These are phyloP conservation scores for Macroramphosus scolopax DNA, from an alignment of 2,797 vertebrate species.

Conservation along the genomic window DNA sequence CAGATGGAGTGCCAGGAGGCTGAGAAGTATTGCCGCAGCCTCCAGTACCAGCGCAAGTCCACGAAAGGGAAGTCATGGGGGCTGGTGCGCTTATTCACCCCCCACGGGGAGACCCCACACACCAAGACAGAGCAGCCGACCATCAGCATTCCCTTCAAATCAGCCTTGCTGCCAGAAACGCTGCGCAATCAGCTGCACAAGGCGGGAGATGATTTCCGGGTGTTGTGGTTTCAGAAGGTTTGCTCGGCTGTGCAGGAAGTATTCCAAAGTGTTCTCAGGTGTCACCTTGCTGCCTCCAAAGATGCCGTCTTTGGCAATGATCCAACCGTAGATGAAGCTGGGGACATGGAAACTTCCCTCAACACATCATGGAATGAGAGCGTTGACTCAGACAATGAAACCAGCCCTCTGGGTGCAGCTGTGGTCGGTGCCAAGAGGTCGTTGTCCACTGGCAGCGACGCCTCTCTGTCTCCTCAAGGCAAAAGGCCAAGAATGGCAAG, in stretches of 20 bases:
- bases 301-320: conserved; percentile 21
- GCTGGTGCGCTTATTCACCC: conserved; percentile 83
- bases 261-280: conserved; percentile 77
- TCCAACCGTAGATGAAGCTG: background rate
- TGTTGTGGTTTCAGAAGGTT: conserved; percentile 74
- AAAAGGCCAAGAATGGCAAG: conserved; percentile 54
- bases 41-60: conserved; percentile 85
- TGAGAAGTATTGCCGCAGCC: conserved; percentile 86
- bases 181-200: conserved; percentile 58
- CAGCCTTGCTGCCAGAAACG: conserved; percentile 53
- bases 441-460: conserved; percentile 40
- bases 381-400: conserved; percentile 19
- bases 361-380: conserved; percentile 45
- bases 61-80: conserved; percentile 86
- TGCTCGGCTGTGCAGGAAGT: conserved; percentile 67
- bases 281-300: conserved; percentile 55
- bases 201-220: conserved; percentile 61
- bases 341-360: conserved; percentile 49
- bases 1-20: conserved; percentile 80
- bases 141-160: conserved; percentile 75
- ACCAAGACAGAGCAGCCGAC: conserved; percentile 35
- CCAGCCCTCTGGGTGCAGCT: conserved; percentile 13
- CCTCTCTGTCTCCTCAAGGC: conserved; percentile 38
- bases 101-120: conserved; percentile 36
- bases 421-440: conserved; percentile 66